A percentile compares a stretch with the other conserved stretches of the same genome.
Conservation (phyloP, 2,113 vertebrate genomes). For the Oreochromis aureus region DNA sequence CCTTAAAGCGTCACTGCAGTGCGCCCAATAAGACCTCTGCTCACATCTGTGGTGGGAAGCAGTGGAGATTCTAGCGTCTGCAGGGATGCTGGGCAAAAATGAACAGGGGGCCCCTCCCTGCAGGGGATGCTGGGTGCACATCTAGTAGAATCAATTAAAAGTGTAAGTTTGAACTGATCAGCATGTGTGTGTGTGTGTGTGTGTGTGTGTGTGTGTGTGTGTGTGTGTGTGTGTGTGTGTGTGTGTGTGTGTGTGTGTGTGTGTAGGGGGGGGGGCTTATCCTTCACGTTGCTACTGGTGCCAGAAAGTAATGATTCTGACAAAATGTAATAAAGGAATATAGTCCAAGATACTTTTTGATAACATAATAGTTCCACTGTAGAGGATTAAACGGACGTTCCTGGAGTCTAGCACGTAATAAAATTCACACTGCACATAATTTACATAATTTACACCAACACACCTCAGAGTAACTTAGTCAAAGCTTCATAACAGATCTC, state of each 20-base stretch:
- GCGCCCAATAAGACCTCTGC: accelerated
- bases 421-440: background rate
- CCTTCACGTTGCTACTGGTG: accelerated
- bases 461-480: background rate
- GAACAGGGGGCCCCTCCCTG: background rate
- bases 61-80: background rate
- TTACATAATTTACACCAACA: background rate
- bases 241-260: background rate
- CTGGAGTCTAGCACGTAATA: background rate
- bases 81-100: background rate
- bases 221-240: background rate
- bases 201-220: too few relatives aligned
- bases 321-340: background rate
- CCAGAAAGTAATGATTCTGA: background rate
- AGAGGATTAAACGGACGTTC: background rate
- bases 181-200: background rate
- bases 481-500: background rate
- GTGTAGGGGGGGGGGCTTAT: background rate
- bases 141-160: background rate
- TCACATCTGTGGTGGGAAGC: background rate
- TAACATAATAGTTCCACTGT: background rate
- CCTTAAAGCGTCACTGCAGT: accelerated
- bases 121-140: background rate
- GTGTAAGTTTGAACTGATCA: background rate
- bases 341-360: background rate